A percentile compares a stretch with the other conserved stretches of the same genome.
Evolutionary conservation across 2,797 vertebrate genomes (phyloP).

Genomic region (Hyperoplus lanceolatus): DNA sequence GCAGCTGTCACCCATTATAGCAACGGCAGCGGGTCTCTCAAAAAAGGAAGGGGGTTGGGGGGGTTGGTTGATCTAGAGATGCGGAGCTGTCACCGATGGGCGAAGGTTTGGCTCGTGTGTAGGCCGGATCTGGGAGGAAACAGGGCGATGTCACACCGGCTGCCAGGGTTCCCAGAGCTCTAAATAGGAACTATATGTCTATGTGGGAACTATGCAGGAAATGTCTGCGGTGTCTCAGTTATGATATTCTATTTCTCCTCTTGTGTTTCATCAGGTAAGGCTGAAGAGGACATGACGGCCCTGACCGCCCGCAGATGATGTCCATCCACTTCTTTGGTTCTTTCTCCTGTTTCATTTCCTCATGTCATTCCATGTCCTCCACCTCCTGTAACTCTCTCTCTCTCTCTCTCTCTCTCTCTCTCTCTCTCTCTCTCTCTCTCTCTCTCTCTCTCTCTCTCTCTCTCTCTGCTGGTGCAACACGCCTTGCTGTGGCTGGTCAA

Average conservation of each 20-base stretch:
- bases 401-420: background rate
- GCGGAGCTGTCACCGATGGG: slow-evolving; percentile 68
- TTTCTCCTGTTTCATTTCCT: slow-evolving; percentile 12
- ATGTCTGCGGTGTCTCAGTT: slow-evolving; percentile 6
- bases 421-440: background rate
- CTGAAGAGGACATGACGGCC: slow-evolving; percentile 48
- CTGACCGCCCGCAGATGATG: slow-evolving; percentile 12
- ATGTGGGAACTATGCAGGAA: slow-evolving; percentile 9
- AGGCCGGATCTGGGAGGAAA: slow-evolving; percentile 64
- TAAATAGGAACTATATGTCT: slow-evolving; percentile 68
- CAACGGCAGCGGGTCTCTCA: slow-evolving; percentile 70
- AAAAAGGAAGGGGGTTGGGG: slow-evolving; percentile 57
- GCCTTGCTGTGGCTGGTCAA: slow-evolving; percentile 99
- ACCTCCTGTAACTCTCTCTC: background rate
- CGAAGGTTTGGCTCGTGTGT: slow-evolving; percentile 58
- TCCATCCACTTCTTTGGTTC: slow-evolving; percentile 14
- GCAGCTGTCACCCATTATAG: slow-evolving; percentile 86
- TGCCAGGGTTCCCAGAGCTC: slow-evolving; percentile 55
- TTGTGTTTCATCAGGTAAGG: slow-evolving; percentile 78
- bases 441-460: slow-evolving; percentile 26
- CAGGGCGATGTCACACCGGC: slow-evolving; percentile 47
- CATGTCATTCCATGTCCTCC: slow-evolving; percentile 5
- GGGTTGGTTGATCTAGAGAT: slow-evolving; percentile 33
- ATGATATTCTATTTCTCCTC: slow-evolving; percentile 27
- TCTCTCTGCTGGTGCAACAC: slow-evolving; percentile 83